Base-by-base conservation (phyloP, 2,113 vertebrate species). In the Lepus europaeus region DNA sequence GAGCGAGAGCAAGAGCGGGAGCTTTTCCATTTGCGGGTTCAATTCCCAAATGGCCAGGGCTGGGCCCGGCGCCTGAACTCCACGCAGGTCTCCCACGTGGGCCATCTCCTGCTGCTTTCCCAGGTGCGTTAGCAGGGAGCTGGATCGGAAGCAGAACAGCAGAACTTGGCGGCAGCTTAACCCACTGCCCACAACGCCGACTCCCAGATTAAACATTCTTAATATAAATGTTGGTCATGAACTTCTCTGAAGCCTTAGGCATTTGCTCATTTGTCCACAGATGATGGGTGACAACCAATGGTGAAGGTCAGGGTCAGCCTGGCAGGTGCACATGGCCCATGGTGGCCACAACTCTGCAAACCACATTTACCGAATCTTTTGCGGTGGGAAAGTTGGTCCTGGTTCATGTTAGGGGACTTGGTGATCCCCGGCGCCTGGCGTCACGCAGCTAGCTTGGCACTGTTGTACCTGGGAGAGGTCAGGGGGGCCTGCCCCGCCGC, bases 361-460 rank as follows among this genome's bases (percentile, higher is more conserved):
- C 33, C 3, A 3, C 0, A 0, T 10, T 11, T 9, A 0, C 16
- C 1, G 19, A 39, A 0, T 72, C 87, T 77, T 76, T 20, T 22
- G 22, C 0, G 0, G 6, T 0, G 20, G 39, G 31, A 22, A 39
- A 7, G 20, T 20, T n/a, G 72, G 16, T 39, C 13, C 73, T 19
- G 0, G n/a, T 9, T 86, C 74, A 2, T 3, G 0, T 11, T 25
- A 2, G 9, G 33, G 53, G 31, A 9, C 4, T 73, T 29, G 9
- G 7, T 6, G 20, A 9, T 25, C 61, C 86, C 13, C 9, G n/a
- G 66, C 31, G 49, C n/a, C 64, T 79, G 39, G 49, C 16, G 0
- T 45, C 6, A 1, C 10, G 11, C 12, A 0, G 51, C 5, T 0
- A 0, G 12, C 33, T 11, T 17, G 5, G 16, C 72, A 49, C 64